Evolutionary conservation across 1,140 invertebrate species (phyloP).

Genomic region (Bombus superbus): DNA sequence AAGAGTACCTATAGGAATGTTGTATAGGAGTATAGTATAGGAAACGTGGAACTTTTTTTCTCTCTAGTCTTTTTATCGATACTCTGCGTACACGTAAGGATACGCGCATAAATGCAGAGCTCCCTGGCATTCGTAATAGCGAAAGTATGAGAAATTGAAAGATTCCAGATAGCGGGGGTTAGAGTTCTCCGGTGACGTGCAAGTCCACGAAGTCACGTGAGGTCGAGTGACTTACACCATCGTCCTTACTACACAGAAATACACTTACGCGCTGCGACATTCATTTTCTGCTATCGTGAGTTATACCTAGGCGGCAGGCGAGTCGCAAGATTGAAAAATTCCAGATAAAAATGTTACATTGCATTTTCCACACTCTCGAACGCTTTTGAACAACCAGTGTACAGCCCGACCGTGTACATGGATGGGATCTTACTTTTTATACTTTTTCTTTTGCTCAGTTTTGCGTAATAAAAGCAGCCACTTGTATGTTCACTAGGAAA

Average conservation of each 20-base stretch:
- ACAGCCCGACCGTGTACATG: not conserved
- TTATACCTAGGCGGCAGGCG: slow-evolving; percentile 66
- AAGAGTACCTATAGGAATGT: not conserved
- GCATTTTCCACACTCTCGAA: slow-evolving; percentile 41
- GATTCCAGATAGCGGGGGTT: slow-evolving; percentile 73
- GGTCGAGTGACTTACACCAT: slow-evolving; percentile 75
- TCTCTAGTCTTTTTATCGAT: slow-evolving; percentile 26
- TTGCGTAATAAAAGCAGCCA: not conserved
- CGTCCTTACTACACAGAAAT: slow-evolving; percentile 74
- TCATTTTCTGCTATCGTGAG: slow-evolving; percentile 77
- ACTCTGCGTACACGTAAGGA: slow-evolving; percentile 34
- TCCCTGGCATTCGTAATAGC: slow-evolving; percentile 17
- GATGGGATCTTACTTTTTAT: not conserved
- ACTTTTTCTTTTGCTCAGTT: not conserved
- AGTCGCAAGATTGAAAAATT: slow-evolving; percentile 75
- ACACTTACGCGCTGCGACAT: slow-evolving; percentile 77
- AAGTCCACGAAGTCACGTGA: slow-evolving; percentile 73
- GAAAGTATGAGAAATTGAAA: slow-evolving; percentile 80
- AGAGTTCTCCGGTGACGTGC: slow-evolving; percentile 53
- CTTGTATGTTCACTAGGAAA: not conserved
- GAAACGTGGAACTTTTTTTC: not conserved
- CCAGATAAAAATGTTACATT: slow-evolving; percentile 73
- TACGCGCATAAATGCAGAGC: slow-evolving; percentile 1
- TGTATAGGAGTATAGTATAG: not conserved
- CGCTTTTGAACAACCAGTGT: not conserved